phyloP scores from a whole-genome alignment of 2,888 invertebrate genomes.

The Caenorhabditis sp. region DNA sequence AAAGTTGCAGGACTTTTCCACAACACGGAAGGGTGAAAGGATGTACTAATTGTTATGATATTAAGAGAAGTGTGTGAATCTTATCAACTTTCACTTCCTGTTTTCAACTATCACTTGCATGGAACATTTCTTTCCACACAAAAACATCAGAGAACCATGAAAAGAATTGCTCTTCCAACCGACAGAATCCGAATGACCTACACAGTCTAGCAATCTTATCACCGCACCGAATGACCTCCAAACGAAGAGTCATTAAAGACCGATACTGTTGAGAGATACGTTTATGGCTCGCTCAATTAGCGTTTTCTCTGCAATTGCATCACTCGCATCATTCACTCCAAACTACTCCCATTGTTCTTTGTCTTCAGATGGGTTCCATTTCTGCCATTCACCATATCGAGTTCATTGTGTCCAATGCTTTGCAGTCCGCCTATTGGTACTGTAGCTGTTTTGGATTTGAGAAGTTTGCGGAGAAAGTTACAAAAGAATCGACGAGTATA shows the following conservation, averaged over 20 bases:
- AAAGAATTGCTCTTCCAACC: background rate
- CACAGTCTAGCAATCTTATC: slow-evolving; percentile 23
- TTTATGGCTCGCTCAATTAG: slow-evolving; percentile 10
- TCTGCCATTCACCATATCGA: slow-evolving; percentile 69
- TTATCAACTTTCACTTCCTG: too few species aligned
- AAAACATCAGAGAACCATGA: background rate
- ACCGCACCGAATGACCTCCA: slow-evolving; percentile 33
- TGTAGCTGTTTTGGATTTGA: slow-evolving; percentile 75
- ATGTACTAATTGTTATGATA: too few species aligned
- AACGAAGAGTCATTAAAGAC: slow-evolving; percentile 17
- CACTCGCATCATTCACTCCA: background rate
- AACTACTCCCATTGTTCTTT: slow-evolving; percentile 3
- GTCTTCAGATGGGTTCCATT: slow-evolving; percentile 36
- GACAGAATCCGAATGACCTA: background rate
- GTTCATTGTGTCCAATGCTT: slow-evolving; percentile 74
- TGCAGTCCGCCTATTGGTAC: slow-evolving; percentile 76
- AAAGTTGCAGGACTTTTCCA: background rate
- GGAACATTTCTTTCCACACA: too few species aligned
- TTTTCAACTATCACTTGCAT: too few species aligned
- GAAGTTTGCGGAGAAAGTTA: slow-evolving; percentile 66
- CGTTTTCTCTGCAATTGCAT: slow-evolving; percentile 6
- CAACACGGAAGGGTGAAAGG: too few species aligned
- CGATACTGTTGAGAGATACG: slow-evolving; percentile 8
- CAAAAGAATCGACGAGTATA: slow-evolving; percentile 53
- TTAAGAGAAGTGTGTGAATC: too few species aligned